Conservation (phyloP, 64 coral and sea anemone species). For the Stichodactyla mertensii region DNA sequence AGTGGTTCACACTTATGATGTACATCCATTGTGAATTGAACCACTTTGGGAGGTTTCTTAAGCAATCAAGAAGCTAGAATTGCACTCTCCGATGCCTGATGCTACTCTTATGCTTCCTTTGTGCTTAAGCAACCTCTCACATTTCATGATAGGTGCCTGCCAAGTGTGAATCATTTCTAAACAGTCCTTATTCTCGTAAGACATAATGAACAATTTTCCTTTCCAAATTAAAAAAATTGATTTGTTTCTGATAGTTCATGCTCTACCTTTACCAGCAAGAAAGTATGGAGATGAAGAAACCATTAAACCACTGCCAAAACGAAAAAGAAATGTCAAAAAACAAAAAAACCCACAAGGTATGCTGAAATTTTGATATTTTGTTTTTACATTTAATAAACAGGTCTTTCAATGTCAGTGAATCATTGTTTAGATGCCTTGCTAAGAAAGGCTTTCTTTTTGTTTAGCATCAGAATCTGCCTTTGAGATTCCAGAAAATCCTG, state of each 20-base stretch:
- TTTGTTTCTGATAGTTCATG: neutral
- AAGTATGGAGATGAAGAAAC: slow-evolving; percentile 39
- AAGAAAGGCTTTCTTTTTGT: neutral
- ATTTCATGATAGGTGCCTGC: too few species aligned
- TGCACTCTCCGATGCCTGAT: too few species aligned
- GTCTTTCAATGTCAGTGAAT: neutral
- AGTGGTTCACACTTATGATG: too few species aligned
- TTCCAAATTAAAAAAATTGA: neutral
- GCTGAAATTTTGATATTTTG: neutral
- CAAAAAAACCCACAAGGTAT: neutral
- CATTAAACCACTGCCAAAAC: slow-evolving; percentile 18
- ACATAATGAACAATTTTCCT: neutral
- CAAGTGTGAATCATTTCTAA: too few species aligned
- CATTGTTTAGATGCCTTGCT: neutral
- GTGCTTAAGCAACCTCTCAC: too few species aligned
- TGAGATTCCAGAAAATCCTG: neutral
- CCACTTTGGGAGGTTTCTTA: too few species aligned
- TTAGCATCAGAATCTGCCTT: neutral
- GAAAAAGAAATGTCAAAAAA: slow-evolving; percentile 39
- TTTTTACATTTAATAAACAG: too few species aligned
- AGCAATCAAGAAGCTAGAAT: too few species aligned
- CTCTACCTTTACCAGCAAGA: slow-evolving; percentile 43
- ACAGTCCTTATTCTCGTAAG: neutral
- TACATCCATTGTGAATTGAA: too few species aligned
- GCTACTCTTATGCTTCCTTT: too few species aligned